These are phyloP conservation scores for Norana najaformis DNA, from an alignment of 2,888 invertebrate genomes.

Conservation along the genomic window DNA sequence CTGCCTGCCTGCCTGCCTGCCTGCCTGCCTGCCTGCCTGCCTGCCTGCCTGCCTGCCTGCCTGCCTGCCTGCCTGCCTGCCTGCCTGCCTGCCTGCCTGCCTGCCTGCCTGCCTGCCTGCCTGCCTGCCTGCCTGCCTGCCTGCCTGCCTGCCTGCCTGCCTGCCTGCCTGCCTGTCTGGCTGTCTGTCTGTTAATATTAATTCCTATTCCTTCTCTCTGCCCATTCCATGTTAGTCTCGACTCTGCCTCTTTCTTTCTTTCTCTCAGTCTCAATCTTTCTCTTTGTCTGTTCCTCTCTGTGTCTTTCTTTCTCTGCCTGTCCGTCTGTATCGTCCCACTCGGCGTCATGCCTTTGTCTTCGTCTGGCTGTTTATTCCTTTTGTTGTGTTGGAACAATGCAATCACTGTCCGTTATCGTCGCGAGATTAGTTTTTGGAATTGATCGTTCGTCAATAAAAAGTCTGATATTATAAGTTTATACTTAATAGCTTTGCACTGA, in stretches of 20 bases:
- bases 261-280: neutral
- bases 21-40: no score
- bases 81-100: neutral
- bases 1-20: no score
- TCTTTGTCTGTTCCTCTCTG: neutral
- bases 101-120: neutral
- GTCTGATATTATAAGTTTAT: neutral
- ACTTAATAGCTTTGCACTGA: neutral
- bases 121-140: neutral
- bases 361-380: neutral
- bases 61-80: neutral
- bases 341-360: no score
- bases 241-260: constrained; percentile 28
- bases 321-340: neutral
- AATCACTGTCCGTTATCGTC: neutral
- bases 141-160: neutral
- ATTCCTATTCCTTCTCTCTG: neutral
- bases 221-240: neutral
- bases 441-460: neutral
- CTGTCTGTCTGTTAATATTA: neutral
- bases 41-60: neutral
- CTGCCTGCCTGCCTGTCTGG: constrained; percentile 19
- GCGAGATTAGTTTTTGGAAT: neutral
- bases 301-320: neutral
- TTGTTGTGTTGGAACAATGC: neutral